Evolutionary conservation across 2,113 vertebrate species (phyloP).

Genomic region (Cottus gobio): DNA sequence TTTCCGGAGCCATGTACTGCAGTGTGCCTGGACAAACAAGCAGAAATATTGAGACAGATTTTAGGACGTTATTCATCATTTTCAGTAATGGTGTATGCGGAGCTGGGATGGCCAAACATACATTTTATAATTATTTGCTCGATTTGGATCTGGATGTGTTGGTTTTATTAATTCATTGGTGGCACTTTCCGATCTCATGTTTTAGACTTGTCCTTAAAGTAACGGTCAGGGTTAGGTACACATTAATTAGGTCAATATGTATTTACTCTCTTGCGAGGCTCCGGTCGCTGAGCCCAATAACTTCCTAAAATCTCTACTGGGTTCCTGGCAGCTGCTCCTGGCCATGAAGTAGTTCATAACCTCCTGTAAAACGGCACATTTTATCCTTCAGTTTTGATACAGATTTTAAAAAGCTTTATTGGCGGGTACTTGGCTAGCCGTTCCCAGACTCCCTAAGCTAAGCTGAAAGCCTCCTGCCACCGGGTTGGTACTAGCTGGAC

Average conservation of each 20-base stretch:
- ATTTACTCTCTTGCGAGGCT: background rate
- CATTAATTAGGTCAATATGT: too few species aligned
- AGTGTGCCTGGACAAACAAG: constrained; percentile 87
- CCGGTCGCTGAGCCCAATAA: background rate
- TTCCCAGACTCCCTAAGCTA: background rate
- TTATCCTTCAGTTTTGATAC: background rate
- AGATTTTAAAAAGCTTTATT: background rate
- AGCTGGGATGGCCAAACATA: background rate
- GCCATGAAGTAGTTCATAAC: background rate
- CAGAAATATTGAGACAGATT: background rate
- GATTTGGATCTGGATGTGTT: constrained; percentile 2
- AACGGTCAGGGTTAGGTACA: background rate
- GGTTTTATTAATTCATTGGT: background rate
- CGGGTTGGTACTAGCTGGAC: background rate
- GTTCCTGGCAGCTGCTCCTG: background rate
- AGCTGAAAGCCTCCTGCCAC: background rate
- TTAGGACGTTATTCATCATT: background rate
- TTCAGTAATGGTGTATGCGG: background rate
- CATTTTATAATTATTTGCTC: background rate
- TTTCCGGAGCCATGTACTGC: constrained; percentile 99
- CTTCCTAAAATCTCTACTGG: background rate
- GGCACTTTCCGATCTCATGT: background rate
- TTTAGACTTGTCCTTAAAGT: background rate
- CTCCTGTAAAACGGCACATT: background rate
- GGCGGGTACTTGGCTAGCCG: background rate